Evolutionary conservation across 2,113 vertebrate genomes (phyloP).

Genomic region (Pelecanoides urinatrix): DNA sequence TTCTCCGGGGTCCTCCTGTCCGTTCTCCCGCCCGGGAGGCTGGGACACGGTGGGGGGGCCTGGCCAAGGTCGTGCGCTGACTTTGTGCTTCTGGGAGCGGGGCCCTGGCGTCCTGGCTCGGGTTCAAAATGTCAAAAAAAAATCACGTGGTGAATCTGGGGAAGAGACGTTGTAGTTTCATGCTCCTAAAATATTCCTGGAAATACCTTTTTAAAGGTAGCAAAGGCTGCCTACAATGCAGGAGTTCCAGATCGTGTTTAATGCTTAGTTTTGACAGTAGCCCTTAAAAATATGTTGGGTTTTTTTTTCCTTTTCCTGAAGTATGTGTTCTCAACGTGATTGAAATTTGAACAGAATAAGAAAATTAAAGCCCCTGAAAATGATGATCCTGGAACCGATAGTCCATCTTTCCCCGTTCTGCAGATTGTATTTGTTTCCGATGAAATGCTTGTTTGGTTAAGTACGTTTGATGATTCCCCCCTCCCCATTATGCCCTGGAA

Average conservation of each 20-base stretch:
- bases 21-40: neutral
- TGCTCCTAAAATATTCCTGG: neutral
- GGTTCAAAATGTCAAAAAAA: neutral
- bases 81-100: neutral
- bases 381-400: neutral
- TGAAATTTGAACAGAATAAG: neutral
- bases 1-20: neutral
- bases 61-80: neutral
- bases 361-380: neutral
- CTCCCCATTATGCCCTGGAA: neutral
- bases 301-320: neutral
- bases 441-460: neutral
- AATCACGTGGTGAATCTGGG: neutral
- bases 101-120: neutral
- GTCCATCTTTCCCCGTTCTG: neutral
- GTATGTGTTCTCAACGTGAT: neutral
- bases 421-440: fast-evolving
- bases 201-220: neutral
- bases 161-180: neutral
- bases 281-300: neutral
- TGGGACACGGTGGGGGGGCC: neutral
- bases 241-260: neutral
- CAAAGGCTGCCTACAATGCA: fast-evolving
- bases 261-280: neutral
- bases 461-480: no score